Evolutionary conservation across 2,113 vertebrate species (phyloP), one percentile per base, ranked within the genome.

Genomic region (Dipodomys spectabilis): DNA sequence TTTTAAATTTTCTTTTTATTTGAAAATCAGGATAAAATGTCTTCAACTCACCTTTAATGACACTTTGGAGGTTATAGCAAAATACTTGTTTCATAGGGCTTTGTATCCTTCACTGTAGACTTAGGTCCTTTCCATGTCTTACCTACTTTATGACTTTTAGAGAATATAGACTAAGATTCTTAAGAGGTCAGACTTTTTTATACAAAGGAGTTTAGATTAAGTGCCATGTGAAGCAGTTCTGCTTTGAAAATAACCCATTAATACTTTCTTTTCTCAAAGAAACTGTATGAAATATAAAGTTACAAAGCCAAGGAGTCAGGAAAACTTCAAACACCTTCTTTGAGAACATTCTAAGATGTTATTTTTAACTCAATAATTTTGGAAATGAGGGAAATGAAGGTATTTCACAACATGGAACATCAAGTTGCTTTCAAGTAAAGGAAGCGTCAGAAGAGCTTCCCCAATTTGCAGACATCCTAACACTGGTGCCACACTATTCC

Each of bases 311-410:
- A 90, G 35, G 35, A 81, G 19, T 49, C 20, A 65, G 32, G 28
- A 62, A 68, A 79, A 89, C 89, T 16, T 93, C 68, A 81, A 77
- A 10, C 65, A 13, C 27, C 35, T 49, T 91, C 78, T 60, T 16
- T 7, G 9, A 53, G 73, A 92, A 57, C 35, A 78, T 25, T 78
- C 79, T 57, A 75, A 75, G 39, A 22, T 22, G 4, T 45, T 53
- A 7, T 83, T 82, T 75, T 49, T 15, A 65, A 85, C 27, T 90
- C 73, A 74, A 57, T 84, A 35, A 62, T 88, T 93, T 90, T 86
- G 27, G 57, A 45, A 88, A 62, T 79, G 45, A 69, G 39, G 28
- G 6, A 30, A 64, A 5, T 81, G 77, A 84, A 69, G 35, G 13
- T 44, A 75, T 72, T 93, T 8, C 25, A 72, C 64, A 69, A 86